Percentiles rank a stretch among this genome's conserved stretches.
Conservation (phyloP, 2,888 invertebrate genomes). For the Euphydryas editha region DNA sequence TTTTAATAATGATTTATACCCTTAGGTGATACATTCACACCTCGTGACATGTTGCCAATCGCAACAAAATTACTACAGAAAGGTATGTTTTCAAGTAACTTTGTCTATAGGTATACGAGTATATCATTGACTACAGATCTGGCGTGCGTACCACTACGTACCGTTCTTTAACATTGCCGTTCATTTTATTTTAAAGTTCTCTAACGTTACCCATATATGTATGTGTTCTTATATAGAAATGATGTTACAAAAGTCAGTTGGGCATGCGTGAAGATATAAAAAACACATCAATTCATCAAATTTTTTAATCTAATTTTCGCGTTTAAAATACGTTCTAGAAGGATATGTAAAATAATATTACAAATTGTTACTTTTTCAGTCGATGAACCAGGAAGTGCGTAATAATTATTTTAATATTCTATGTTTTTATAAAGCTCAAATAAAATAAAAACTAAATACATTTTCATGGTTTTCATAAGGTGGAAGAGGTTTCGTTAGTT, state of each 20-base stretch:
- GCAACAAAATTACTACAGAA: conserved; percentile 54
- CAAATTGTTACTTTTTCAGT: conserved; percentile 49
- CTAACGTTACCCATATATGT: too few relatives aligned
- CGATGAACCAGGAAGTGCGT: conserved; percentile 52
- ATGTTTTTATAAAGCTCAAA: not conserved
- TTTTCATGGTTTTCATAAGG: conserved; percentile 44
- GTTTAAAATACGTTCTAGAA: too few relatives aligned
- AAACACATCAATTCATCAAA: too few relatives aligned
- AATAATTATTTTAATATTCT: conserved; percentile 6
- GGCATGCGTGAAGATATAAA: too few relatives aligned
- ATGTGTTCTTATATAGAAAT: too few relatives aligned
- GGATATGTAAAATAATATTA: too few relatives aligned
- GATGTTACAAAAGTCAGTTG: too few relatives aligned
- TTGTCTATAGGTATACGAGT: not conserved
- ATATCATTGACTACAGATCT: too few relatives aligned
- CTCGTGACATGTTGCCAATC: conserved; percentile 59
- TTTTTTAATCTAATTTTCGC: too few relatives aligned
- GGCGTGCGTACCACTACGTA: too few relatives aligned
- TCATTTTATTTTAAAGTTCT: too few relatives aligned
- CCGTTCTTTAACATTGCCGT: too few relatives aligned
- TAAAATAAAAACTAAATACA: not conserved
- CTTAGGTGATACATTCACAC: conserved; percentile 64
- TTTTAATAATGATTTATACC: not conserved
- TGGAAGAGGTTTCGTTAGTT: conserved; percentile 66
- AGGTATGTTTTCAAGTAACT: conserved; percentile 44